Percentiles rank a stretch among this genome's conserved stretches.
phyloP scores from a whole-genome alignment of 2,888 invertebrate species.

The Tryphoninae sp. region DNA sequence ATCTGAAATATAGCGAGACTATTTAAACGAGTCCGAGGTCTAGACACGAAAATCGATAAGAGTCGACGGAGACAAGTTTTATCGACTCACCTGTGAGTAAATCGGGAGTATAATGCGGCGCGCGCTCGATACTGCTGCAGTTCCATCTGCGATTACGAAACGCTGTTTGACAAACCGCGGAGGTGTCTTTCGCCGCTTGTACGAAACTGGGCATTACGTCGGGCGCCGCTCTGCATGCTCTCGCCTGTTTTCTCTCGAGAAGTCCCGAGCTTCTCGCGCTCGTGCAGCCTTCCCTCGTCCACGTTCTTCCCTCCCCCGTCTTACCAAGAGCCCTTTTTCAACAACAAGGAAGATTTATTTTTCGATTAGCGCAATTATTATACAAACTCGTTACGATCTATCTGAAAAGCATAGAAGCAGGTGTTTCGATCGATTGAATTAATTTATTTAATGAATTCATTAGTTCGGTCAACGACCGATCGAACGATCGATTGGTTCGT shows the following conservation, averaged over 20 bases:
- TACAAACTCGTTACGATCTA: background rate
- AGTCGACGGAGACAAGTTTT: background rate
- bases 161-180: constrained; percentile 87
- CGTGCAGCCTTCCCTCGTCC: constrained; percentile 78
- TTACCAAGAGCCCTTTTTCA: constrained; percentile 76
- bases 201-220: constrained; percentile 89
- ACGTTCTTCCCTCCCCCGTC: constrained; percentile 73
- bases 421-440: background rate
- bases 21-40: no score
- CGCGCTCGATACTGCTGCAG: constrained; percentile 88
- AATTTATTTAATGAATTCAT: background rate
- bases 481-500: background rate
- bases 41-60: background rate
- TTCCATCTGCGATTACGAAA: constrained; percentile 91
- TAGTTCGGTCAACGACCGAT: background rate
- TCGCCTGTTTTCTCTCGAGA: constrained; percentile 85
- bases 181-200: constrained; percentile 87
- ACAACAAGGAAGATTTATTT: constrained; percentile 8
- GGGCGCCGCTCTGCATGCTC: constrained; percentile 86
- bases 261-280: constrained; percentile 82
- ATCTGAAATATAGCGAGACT: no score
- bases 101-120: constrained; percentile 89
- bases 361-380: no score
- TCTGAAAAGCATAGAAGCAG: background rate
- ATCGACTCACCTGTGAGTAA: constrained; percentile 86